Evolutionary conservation across 2,888 invertebrate species (phyloP), one percentile per base, ranked within the genome.

Genomic region (Cephalotes varians): DNA sequence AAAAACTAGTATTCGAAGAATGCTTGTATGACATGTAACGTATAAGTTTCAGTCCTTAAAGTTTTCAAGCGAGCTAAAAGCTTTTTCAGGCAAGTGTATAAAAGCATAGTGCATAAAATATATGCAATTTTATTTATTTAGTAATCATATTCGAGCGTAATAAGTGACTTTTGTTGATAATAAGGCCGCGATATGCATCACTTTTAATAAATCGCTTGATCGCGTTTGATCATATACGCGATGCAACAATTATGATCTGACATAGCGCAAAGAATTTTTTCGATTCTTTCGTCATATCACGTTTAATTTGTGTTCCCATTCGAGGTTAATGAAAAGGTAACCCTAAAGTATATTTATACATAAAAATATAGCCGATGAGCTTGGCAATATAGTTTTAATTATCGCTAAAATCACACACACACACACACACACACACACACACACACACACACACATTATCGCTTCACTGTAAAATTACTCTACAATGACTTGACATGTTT

Each of bases 131-230:
- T 40, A 62, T 40, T 64, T 21, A 40, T 15, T 37, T 40, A 31
- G 1, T 49, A 87, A 82, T 85, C 58, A 44, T 58, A 74, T 72
- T 60, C 54, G 12, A 60, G 3, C 65, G 72, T 83, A 87, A 87
- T 71, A 77, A 83, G 71, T 79, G 40, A 71, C 79, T 86, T 86
- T 72, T 58, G 67, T 73, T 65, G 79, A 88, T 84, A 86, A 60
- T 76, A 54, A 69, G 15, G 74, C 47, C 58, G 44, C 58, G 28
- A 72, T 18, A n/a, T 51, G 9, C 37, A 58, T 40, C n/a, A 67
- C 37, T 64, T 47, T 28, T 40, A 34, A 71, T 21, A 65, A 67
- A 44, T 7, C 34, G 58, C 54, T 44, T 54, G 49, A 37, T 28
- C 18, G 73, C n/a, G n/a, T n/a, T n/a, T n/a, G n/a, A n/a, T n/a